Base-by-base conservation (phyloP, 2,888 invertebrate species). In the Clistopyga incitator region DNA sequence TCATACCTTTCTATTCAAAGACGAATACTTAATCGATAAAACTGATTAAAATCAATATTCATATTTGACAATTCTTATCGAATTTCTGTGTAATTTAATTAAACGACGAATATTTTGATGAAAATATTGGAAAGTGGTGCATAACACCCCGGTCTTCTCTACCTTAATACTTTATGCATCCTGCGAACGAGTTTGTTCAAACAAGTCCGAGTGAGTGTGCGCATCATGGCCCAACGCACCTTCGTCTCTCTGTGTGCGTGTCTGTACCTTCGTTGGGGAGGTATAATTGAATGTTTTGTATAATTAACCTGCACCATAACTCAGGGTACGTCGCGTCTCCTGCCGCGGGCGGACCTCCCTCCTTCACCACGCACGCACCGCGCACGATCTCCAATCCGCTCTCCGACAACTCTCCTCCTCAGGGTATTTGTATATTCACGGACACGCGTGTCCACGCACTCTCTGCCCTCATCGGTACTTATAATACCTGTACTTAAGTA, bases 211-310 rank as follows among this genome's bases (percentile, higher is more conserved):
- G 42, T 29, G n/a, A 23, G 71, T 67, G 65, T 76, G 74, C 59
- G 78, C 29, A 59, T 25, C 59, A 42, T 34, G 52, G 13, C 25
- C 42, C 25, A 11, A 68, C 56, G 70, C 65, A 65, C 74, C 52
- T 67, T 38, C 47, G 54, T n/a, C 13, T 47, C 64, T 75, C 18
- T 47, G 59, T 50, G 71, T 52, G 86, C 82, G 86, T 84, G 85
- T 10, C 38, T 85, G 86, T 82, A 85, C 84, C 85, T 86, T 85
- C 87, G 78, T 82, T 64, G 86, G 87, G 90, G 89, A 90, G 91
- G 90, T 92, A 92, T 93, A 93, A 93, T 93, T 93, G 93, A 93
- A 92, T 93, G 93, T 93, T 93, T 93, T 93, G 93, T 93, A 93
- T 93, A 93, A 93, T 93, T 93, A 93, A 93, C 92, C 92, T 92